These are phyloP conservation scores for Triplophysa yarkandensis DNA, from an alignment of 2,797 vertebrate genomes.

Conservation along the genomic window DNA sequence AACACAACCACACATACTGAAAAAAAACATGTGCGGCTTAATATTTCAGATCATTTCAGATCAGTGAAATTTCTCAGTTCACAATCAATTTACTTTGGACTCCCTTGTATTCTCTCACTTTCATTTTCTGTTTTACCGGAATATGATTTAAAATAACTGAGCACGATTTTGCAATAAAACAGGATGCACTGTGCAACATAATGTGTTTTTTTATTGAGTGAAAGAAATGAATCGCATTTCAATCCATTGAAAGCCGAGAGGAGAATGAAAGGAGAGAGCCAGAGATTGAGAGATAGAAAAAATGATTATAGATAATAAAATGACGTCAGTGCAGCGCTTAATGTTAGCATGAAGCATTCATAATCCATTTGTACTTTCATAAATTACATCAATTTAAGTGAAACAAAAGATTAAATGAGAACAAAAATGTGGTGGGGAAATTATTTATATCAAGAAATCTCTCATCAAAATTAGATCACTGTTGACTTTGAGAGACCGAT, in stretches of 20 bases:
- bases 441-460: background rate
- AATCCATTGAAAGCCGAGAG: background rate
- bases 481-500: background rate
- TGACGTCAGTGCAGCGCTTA: background rate
- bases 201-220: constrained; percentile 56
- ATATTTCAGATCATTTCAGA: background rate
- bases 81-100: background rate
- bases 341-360: background rate
- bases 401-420: background rate
- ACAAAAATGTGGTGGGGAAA: no score
- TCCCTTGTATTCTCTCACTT: background rate
- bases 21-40: background rate
- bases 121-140: constrained; percentile 4
- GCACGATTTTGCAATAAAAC: constrained; percentile 22
- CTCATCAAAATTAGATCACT: background rate
- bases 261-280: background rate
- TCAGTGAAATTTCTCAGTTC: background rate
- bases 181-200: constrained; percentile 61
- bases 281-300: background rate
- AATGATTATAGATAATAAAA: background rate
- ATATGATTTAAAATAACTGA: constrained; percentile 19
- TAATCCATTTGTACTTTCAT: background rate
- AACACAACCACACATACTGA: constrained; percentile 4
- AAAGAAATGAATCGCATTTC: constrained; percentile 62
- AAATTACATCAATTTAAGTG: background rate